Conservation (phyloP, 1,140 invertebrate species). For the Tenebrio molitor region DNA sequence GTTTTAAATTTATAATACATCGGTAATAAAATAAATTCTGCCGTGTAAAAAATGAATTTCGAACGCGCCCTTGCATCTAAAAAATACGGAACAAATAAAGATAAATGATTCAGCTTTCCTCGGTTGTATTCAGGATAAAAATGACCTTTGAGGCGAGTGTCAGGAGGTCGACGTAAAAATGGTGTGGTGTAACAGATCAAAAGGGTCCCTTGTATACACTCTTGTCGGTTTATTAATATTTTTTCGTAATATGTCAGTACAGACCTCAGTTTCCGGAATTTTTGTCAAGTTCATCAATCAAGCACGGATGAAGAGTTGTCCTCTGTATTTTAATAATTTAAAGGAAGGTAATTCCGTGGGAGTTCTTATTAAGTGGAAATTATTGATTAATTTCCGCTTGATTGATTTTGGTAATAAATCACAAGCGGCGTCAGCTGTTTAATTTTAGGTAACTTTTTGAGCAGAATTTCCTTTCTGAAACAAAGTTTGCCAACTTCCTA, state of each 20-base stretch:
- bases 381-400: slow-evolving; percentile 13
- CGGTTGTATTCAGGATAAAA: neutral
- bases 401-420: slow-evolving; percentile 40
- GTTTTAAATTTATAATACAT: too few species aligned
- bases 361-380: neutral
- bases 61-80: too few species aligned
- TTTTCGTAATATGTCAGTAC: too few species aligned
- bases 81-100: neutral
- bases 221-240: too few species aligned
- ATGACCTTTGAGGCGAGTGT: neutral
- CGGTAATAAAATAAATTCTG: too few species aligned
- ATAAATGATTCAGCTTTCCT: neutral
- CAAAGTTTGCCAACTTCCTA: too few species aligned
- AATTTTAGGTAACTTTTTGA: neutral
- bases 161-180: slow-evolving; percentile 2
- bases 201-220: neutral
- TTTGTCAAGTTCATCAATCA: too few species aligned
- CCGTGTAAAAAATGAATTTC: too few species aligned
- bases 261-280: too few species aligned
- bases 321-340: too few species aligned
- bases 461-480: neutral
- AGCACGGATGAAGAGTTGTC: too few species aligned
- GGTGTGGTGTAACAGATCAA: neutral
- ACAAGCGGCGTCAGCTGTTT: slow-evolving; percentile 9
- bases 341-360: neutral